Percentiles rank a stretch among this genome's conserved stretches.
Evolutionary conservation across 2,113 vertebrate species (phyloP).

Genomic region (Indri indri): DNA sequence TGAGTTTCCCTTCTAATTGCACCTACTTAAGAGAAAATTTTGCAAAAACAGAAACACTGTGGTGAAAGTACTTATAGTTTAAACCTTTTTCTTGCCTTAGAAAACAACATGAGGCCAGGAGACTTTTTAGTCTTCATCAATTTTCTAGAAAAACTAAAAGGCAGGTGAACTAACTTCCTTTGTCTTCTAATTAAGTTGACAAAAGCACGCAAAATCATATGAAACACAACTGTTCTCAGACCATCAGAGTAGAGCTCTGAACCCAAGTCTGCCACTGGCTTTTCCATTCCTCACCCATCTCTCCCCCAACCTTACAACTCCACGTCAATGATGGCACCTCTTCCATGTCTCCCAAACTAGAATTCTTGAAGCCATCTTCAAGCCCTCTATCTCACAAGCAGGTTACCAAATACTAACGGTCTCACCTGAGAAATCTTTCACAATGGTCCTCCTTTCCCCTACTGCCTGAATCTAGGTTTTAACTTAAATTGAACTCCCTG

Average conservation of each 20-base stretch:
- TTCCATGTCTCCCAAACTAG: background rate
- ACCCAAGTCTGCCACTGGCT: background rate
- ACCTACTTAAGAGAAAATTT: background rate
- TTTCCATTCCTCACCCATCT: fast-evolving
- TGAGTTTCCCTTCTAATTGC: background rate
- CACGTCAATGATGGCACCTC: background rate
- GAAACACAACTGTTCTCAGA: background rate
- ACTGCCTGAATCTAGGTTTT: background rate
- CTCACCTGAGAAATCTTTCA: background rate
- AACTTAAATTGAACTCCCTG: background rate
- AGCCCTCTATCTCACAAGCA: background rate
- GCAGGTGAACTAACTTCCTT: background rate
- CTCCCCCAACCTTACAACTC: background rate
- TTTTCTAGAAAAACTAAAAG: slow-evolving; percentile 18
- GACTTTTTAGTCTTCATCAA: background rate
- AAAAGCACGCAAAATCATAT: background rate
- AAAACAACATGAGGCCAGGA: background rate
- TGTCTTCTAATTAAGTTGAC: background rate
- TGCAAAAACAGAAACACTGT: background rate
- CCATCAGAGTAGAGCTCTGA: background rate
- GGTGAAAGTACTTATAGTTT: background rate
- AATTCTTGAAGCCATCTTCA: background rate
- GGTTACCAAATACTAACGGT: background rate
- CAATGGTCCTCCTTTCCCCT: background rate
- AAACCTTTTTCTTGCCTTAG: background rate